Conservation (phyloP, 2,888 invertebrate species). For the Herminia tarsipennalis region DNA sequence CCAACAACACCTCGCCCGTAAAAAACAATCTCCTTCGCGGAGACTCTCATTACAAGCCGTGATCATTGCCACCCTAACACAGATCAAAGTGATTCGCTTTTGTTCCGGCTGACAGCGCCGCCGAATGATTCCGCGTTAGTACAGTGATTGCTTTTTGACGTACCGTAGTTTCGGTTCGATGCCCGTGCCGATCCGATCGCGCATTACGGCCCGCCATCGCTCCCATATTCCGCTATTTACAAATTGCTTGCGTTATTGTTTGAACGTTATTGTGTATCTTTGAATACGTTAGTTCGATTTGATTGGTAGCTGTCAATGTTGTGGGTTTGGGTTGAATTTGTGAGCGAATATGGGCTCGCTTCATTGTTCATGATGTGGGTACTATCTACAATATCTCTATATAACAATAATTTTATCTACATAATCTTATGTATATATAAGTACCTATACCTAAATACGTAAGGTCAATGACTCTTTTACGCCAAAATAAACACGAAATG, state of each 20-base stretch:
- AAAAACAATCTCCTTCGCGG: constrained; percentile 17
- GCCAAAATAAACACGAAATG: too few species aligned
- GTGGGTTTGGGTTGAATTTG: not conserved
- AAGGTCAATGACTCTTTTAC: too few species aligned
- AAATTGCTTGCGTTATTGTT: constrained; percentile 45
- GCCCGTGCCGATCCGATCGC: constrained; percentile 43
- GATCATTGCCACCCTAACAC: constrained; percentile 47
- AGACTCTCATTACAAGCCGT: constrained; percentile 27
- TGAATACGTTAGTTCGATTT: constrained; percentile 27
- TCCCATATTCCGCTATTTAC: constrained; percentile 43
- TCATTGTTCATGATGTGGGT: too few species aligned
- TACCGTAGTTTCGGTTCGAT: constrained; percentile 51
- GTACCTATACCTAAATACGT: too few species aligned
- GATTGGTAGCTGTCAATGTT: constrained; percentile 16
- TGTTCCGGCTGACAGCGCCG: constrained; percentile 70
- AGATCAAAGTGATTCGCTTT: constrained; percentile 78
- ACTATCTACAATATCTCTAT: too few species aligned
- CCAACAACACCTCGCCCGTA: constrained; percentile 18
- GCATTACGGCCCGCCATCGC: constrained; percentile 28
- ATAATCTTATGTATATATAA: too few species aligned
- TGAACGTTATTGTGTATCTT: constrained; percentile 34
- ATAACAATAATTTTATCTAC: too few species aligned
- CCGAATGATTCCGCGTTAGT: constrained; percentile 71
- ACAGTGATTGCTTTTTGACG: constrained; percentile 76
- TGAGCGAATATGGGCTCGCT: too few species aligned